Evolutionary conservation across 2,888 invertebrate genomes (phyloP), one percentile per base, ranked within the genome.

Genomic region (Coenonympha glycerion): DNA sequence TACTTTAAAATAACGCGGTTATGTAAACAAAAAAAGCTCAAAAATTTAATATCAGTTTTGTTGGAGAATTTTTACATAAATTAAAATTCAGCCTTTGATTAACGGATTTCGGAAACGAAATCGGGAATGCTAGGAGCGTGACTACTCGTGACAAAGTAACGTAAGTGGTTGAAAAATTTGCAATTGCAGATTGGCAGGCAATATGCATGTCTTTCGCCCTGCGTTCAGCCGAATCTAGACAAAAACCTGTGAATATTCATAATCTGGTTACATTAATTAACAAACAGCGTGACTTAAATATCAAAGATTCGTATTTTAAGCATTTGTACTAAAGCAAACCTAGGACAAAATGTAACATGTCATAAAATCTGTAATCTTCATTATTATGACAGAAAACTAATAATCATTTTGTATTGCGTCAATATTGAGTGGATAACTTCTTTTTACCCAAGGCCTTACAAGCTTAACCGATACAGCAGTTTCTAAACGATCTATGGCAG

Each of bases 101-200:
- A 41, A 49, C 46, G 44, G 49, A 52, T 19, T 55, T 52, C 48
- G 48, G 49, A 49, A 46, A 42, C 39, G 44, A 53, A 51, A 55
- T 51, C 39, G 47, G 50, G 46, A 52, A 44, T 41, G 33, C 49
- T 49, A 55, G 52, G 30, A 46, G 40, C 55, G n/a, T n/a, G 66
- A 69, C 68, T 69, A 66, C 56, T 63, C 64, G 60, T 58, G 51
- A 68, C 73, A 75, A 80, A 78, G 75, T 62, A 66, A 69, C 53
- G 45, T 54, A 52, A 72, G 65, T 59, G 65, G 53, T 53, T 57
- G 63, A 63, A 67, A n/a, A 71, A 68, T 75, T 76, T 78, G 66
- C 75, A 78, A 78, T 81, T 83, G 79, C 80, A 83, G 69, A 83
- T 85, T 85, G 72, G 79, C 84, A 74, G 73, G 69, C 66, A 83